A percentile compares a stretch with the other conserved stretches of the same genome.
These are phyloP conservation scores for Erebia epiphron DNA, from an alignment of 2,888 invertebrate genomes.

Conservation along the genomic window DNA sequence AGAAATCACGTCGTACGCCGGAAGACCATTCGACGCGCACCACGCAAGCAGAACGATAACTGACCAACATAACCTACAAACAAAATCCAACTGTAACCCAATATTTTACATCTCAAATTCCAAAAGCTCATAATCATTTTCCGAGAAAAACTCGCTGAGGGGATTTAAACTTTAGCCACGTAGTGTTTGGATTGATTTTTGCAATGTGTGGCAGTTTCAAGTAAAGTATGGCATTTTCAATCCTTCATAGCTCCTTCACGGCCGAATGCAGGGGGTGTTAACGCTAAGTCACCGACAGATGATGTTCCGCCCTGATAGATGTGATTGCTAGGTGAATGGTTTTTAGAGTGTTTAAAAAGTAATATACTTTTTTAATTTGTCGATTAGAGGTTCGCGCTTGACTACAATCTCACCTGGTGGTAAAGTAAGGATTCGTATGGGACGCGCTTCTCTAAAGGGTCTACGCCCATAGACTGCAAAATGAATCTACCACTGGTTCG, in stretches of 20 bases:
- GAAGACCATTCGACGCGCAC: conserved; percentile 78
- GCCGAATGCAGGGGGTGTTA: conserved; percentile 63
- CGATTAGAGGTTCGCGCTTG: conserved; percentile 8
- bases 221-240: conserved; percentile 57
- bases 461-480: no score
- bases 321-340: conserved; percentile 46
- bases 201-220: conserved; percentile 17
- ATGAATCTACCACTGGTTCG: no score
- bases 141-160: neutral
- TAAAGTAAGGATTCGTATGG: neutral
- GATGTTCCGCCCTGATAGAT: conserved; percentile 74
- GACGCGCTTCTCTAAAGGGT: neutral
- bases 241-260: conserved; percentile 62
- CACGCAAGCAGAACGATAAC: conserved; percentile 68
- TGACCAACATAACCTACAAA: conserved; percentile 23
- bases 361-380: conserved; percentile 14
- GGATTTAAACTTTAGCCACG: conserved; percentile 31
- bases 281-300: conserved; percentile 70
- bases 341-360: conserved; percentile 38
- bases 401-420: neutral
- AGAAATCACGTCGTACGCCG: conserved; percentile 80
- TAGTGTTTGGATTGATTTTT: conserved; percentile 42
- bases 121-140: neutral
- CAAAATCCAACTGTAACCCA: conserved; percentile 43
- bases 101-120: conserved; percentile 27